Evolutionary conservation across 2,888 invertebrate species (phyloP).

Genomic region (Eilema sororculum): DNA sequence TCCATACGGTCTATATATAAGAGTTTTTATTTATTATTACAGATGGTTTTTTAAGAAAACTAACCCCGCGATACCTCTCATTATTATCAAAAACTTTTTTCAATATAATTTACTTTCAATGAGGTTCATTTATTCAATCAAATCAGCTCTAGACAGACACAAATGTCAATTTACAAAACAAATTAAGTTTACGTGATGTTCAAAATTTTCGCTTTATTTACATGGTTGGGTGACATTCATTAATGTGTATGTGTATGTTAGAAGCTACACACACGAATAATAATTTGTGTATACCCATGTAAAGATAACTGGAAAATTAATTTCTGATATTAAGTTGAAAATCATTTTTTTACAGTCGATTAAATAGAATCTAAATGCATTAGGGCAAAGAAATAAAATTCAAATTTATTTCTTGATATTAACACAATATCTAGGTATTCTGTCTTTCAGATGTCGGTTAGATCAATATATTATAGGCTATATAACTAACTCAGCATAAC

Average conservation of each 20-base stretch:
- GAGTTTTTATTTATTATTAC: too few relatives aligned
- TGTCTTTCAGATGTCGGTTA: too few relatives aligned
- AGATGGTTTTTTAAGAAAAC: too few relatives aligned
- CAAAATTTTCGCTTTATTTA: not conserved
- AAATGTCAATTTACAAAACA: conserved; percentile 15
- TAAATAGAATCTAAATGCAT: not conserved
- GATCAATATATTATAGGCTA: too few relatives aligned
- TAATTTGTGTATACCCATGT: not conserved
- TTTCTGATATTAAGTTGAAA: not conserved
- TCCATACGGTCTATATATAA: too few relatives aligned
- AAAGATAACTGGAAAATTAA: not conserved
- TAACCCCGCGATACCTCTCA: not conserved
- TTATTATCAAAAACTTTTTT: not conserved
- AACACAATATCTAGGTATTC: too few relatives aligned
- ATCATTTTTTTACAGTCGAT: not conserved
- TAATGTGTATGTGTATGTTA: not conserved
- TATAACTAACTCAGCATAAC: too few relatives aligned
- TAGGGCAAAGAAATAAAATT: too few relatives aligned
- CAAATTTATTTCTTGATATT: too few relatives aligned
- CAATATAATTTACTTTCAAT: conserved; percentile 1
- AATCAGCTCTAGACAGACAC: not conserved
- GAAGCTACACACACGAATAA: not conserved
- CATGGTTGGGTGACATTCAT: conserved; percentile 1
- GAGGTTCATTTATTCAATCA: conserved; percentile 11
- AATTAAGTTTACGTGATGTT: conserved; percentile 15